Percentiles rank a stretch among this genome's conserved stretches.
Conservation (phyloP, 2,797 vertebrate genomes). For the Eleutherodactylus coqui region DNA sequence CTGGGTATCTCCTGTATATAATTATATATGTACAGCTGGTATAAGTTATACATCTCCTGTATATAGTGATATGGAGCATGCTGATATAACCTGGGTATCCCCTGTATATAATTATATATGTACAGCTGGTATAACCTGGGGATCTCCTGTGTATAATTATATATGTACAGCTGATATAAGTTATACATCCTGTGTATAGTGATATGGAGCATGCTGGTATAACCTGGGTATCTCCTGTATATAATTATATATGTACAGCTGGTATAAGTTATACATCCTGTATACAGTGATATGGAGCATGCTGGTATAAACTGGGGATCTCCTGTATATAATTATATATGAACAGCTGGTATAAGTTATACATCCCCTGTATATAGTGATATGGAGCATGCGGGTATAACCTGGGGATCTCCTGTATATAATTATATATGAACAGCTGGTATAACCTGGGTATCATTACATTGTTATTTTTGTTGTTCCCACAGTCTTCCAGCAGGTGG, state of each 20-base stretch:
- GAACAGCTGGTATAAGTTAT: background rate
- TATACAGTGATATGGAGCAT: background rate
- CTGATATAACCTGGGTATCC: background rate
- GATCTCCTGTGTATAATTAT: background rate
- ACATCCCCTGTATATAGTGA: background rate
- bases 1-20: background rate
- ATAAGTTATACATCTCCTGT: background rate
- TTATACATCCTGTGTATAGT: background rate
- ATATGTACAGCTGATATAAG: background rate
- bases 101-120: background rate
- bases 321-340: background rate
- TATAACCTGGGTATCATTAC: too few species aligned
- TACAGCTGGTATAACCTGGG: background rate
- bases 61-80: background rate
- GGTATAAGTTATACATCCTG: background rate
- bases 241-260: background rate
- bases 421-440: too few species aligned
- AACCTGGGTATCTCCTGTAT: background rate
- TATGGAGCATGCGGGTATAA: background rate
- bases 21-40: background rate
- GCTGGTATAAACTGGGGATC: background rate
- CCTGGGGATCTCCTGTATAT: background rate
- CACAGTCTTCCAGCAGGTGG: background rate
- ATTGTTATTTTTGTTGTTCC: background rate
- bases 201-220: background rate